Conservation (phyloP, 2,113 vertebrate species). For the Daphoenositta chrysoptera region DNA sequence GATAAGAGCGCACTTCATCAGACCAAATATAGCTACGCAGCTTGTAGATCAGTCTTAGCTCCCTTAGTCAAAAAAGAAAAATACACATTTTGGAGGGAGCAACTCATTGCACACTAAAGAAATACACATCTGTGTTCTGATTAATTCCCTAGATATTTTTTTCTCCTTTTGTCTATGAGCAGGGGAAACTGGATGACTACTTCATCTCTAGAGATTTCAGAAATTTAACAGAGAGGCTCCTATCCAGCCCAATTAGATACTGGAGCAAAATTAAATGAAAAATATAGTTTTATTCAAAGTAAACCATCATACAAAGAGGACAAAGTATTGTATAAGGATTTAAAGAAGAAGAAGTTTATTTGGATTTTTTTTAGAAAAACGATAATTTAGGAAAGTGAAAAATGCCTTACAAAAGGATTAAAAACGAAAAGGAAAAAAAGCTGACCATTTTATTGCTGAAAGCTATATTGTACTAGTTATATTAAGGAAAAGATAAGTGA, state of each 20-base stretch:
- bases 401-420: neutral
- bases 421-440: neutral
- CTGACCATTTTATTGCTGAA: neutral
- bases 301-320: neutral
- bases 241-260: neutral
- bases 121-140: neutral
- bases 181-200: neutral
- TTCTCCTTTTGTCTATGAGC: neutral
- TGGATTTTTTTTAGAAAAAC: neutral
- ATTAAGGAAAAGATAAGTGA: neutral
- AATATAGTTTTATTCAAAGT: neutral
- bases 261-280: neutral
- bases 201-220: neutral
- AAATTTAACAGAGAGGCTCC: neutral
- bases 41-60: neutral
- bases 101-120: neutral
- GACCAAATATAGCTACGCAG: neutral
- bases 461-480: neutral
- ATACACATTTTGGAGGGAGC: neutral
- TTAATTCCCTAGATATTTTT: neutral
- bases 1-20: neutral
- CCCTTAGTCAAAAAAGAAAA: neutral
- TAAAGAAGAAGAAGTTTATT: neutral
- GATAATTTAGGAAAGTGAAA: neutral
- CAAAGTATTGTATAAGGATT: neutral